A percentile compares a stretch with the other conserved stretches of the same genome.
These are phyloP conservation scores for Drosophila bocqueti DNA, from an alignment of 1,140 invertebrate species.

Conservation along the genomic window DNA sequence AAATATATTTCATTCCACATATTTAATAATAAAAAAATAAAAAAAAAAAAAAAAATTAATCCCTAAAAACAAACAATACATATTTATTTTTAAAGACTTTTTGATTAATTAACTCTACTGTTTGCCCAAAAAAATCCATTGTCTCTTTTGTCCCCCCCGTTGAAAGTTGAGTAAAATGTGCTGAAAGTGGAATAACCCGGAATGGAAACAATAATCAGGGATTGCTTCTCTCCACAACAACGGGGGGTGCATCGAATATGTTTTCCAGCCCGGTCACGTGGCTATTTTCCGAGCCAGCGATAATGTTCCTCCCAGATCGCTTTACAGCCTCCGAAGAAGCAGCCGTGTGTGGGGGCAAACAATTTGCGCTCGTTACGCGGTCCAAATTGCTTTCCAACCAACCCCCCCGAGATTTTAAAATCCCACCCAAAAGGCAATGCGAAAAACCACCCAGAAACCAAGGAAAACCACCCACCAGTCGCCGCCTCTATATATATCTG, in stretches of 20 bases:
- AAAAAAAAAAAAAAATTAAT: no score
- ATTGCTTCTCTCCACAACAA: not conserved
- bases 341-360: constrained; percentile 28
- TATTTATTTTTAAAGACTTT: not conserved
- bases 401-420: constrained; percentile 49
- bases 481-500: constrained; percentile 18
- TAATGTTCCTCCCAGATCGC: constrained; percentile 34
- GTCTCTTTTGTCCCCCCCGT: not conserved
- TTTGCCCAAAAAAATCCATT: not conserved
- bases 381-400: constrained; percentile 56
- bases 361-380: constrained; percentile 82
- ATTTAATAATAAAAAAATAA: no score
- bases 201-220: constrained; percentile 37
- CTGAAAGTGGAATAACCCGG: not conserved
- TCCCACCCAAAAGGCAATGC: constrained; percentile 11
- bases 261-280: constrained; percentile 49
- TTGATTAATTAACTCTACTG: constrained; percentile 10
- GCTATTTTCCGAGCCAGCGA: constrained; percentile 17
- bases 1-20: no score
- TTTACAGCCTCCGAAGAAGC: constrained; percentile 37
- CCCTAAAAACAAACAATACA: not conserved
- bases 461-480: constrained; percentile 12
- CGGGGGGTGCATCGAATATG: constrained; percentile 28
- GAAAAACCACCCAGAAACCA: constrained; percentile 15
- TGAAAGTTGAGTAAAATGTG: not conserved